Percentiles rank a stretch among this genome's conserved stretches.
These are phyloP conservation scores for Drosophila anomalata DNA, from an alignment of 2,888 invertebrate genomes.

Conservation along the genomic window DNA sequence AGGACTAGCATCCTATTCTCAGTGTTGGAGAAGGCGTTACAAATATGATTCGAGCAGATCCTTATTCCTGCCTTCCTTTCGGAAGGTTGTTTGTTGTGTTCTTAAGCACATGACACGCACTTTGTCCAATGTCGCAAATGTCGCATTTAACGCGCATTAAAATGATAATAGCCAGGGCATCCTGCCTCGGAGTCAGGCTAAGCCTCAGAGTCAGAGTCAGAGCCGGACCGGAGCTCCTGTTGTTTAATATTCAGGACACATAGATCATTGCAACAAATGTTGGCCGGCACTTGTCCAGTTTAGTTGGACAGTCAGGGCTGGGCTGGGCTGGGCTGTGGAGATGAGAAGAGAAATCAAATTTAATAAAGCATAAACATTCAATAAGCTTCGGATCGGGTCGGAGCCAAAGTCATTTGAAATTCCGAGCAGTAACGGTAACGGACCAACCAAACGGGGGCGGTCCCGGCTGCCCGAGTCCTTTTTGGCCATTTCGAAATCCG, in stretches of 20 bases:
- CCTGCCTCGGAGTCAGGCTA: not conserved
- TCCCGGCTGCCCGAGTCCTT: conserved; percentile 11
- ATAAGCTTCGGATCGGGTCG: conserved; percentile 73
- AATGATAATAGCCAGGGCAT: conserved; percentile 78
- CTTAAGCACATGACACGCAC: conserved; percentile 74
- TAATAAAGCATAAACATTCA: conserved; percentile 84
- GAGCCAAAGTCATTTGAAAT: conserved; percentile 78
- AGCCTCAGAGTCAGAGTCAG: not conserved
- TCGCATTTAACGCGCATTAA: conserved; percentile 83
- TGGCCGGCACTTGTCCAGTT: conserved; percentile 38
- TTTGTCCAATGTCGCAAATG: conserved; percentile 81
- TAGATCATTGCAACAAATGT: conserved; percentile 83
- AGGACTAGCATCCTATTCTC: not conserved
- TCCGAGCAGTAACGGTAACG: conserved; percentile 60
- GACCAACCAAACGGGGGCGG: conserved; percentile 9
- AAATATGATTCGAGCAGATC: conserved; percentile 61
- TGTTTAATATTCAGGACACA: conserved; percentile 83
- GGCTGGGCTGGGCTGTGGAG: not conserved
- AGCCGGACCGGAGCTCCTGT: conserved; percentile 41
- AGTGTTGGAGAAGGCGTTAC: conserved; percentile 58
- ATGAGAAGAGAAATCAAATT: conserved; percentile 80
- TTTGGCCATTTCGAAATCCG: conserved; percentile 65
- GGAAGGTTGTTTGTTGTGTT: conserved; percentile 48
- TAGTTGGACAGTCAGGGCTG: conserved; percentile 43
- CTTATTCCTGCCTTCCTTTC: conserved; percentile 15